Evolutionary conservation across 2,888 invertebrate genomes (phyloP).

Genomic region (Apodemia mormo): DNA sequence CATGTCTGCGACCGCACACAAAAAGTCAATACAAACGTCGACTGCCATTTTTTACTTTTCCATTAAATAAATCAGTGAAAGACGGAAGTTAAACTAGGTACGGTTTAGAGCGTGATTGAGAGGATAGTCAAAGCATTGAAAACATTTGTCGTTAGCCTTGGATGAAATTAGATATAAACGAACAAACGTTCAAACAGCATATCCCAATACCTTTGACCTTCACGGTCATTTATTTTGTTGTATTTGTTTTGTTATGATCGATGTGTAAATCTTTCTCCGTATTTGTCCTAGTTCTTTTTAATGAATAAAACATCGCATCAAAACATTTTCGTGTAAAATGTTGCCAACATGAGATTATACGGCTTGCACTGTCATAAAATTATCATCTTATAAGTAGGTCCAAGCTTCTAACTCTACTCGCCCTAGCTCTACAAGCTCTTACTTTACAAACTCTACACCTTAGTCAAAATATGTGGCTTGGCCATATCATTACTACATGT

Average conservation of each 20-base stretch:
- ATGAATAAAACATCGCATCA: too few relatives aligned
- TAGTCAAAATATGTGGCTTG: too few relatives aligned
- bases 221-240: constrained; percentile 13
- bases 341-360: too few relatives aligned
- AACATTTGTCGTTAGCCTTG: constrained; percentile 9
- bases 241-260: not conserved
- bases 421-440: too few relatives aligned
- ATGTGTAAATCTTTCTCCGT: too few relatives aligned
- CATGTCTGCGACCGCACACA: not conserved
- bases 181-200: not conserved
- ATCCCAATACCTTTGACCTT: constrained; percentile 10
- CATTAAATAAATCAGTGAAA: constrained; percentile 14
- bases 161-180: constrained; percentile 7
- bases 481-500: too few relatives aligned
- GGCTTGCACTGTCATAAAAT: too few relatives aligned
- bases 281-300: too few relatives aligned
- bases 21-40: not conserved
- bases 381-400: too few relatives aligned
- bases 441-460: too few relatives aligned
- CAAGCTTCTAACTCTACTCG: too few relatives aligned
- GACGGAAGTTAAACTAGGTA: not conserved
- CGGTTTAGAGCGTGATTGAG: constrained; percentile 6
- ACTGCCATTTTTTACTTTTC: not conserved
- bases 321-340: too few relatives aligned
- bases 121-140: constrained; percentile 12